Evolutionary conservation across 2,888 invertebrate species (phyloP).

Genomic region (Oligia fasciuncula): DNA sequence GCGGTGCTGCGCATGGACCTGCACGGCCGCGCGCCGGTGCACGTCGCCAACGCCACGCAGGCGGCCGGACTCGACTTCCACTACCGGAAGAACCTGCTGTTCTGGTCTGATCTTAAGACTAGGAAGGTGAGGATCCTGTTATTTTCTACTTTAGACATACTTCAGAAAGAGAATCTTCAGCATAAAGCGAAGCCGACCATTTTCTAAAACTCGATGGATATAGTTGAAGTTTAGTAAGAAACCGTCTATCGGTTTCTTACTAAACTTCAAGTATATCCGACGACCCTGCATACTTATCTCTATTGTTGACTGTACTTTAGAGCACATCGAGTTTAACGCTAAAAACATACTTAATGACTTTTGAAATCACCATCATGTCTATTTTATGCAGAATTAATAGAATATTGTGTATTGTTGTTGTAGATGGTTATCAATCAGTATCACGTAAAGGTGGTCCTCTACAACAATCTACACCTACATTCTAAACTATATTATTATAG

Average conservation of each 20-base stretch:
- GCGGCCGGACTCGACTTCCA: slow-evolving; percentile 97
- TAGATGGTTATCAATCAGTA: neutral
- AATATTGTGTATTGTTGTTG: neutral
- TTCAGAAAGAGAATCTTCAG: neutral
- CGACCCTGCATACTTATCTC: too few species aligned
- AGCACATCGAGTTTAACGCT: too few species aligned
- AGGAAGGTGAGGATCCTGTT: slow-evolving; percentile 90
- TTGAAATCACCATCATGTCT: neutral
- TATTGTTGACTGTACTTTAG: too few species aligned
- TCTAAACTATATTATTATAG: too few species aligned
- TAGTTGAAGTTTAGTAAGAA: too few species aligned
- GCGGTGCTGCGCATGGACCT: slow-evolving; percentile 93
- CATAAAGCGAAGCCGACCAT: neutral
- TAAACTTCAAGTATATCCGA: too few species aligned
- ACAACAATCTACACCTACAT: too few species aligned
- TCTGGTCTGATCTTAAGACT: slow-evolving; percentile 97
- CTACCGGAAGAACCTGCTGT: slow-evolving; percentile 93
- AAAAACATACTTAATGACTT: too few species aligned
- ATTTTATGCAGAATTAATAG: neutral
- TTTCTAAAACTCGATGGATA: neutral
- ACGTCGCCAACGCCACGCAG: slow-evolving; percentile 94
- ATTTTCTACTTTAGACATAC: neutral
- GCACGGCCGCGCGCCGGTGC: slow-evolving; percentile 91
- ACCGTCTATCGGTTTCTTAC: too few species aligned
- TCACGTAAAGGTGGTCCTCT: neutral